Conservation (phyloP, 2,113 vertebrate genomes). For the Ceyx margarethae region DNA sequence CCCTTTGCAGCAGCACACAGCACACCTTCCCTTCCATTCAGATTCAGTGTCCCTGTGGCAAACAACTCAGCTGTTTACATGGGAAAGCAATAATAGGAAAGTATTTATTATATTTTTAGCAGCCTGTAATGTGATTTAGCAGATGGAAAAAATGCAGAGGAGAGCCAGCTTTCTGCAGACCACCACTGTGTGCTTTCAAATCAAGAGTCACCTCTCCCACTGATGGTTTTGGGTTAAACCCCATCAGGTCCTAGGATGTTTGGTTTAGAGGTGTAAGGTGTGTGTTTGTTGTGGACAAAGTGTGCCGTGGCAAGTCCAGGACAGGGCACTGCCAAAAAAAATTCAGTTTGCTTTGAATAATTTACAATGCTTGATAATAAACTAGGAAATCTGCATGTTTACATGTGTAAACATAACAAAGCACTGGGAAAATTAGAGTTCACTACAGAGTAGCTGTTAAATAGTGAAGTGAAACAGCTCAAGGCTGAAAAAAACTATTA, state of each 20-base stretch:
- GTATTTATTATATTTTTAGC: slow-evolving; percentile 32
- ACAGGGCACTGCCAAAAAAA: not conserved
- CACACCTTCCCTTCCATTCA: not conserved
- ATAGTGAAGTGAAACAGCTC: slow-evolving; percentile 8
- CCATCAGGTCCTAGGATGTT: not conserved
- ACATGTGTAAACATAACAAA: slow-evolving; percentile 1
- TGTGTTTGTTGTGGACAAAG: not conserved
- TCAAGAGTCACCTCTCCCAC: not conserved
- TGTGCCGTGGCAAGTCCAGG: not conserved
- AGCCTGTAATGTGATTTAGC: slow-evolving; percentile 9
- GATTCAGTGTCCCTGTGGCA: not conserved
- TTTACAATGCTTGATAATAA: not conserved
- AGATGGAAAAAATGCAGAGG: slow-evolving; percentile 1
- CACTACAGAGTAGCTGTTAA: not conserved
- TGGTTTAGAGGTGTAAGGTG: not conserved
- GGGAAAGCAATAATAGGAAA: slow-evolving; percentile 15
- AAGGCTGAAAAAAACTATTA: slow-evolving; percentile 9
- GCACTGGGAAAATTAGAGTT: not conserved
- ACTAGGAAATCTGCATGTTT: not conserved
- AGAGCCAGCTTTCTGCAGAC: slow-evolving; percentile 15
- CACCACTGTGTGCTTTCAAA: not conserved
- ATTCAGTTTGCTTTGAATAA: not conserved
- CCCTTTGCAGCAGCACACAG: not conserved
- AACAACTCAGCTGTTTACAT: not conserved
- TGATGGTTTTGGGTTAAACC: not conserved